Percentiles rank a stretch among this genome's conserved stretches.
Evolutionary conservation across 2,888 invertebrate species (phyloP).

Genomic region (Drosophila mettleri): DNA sequence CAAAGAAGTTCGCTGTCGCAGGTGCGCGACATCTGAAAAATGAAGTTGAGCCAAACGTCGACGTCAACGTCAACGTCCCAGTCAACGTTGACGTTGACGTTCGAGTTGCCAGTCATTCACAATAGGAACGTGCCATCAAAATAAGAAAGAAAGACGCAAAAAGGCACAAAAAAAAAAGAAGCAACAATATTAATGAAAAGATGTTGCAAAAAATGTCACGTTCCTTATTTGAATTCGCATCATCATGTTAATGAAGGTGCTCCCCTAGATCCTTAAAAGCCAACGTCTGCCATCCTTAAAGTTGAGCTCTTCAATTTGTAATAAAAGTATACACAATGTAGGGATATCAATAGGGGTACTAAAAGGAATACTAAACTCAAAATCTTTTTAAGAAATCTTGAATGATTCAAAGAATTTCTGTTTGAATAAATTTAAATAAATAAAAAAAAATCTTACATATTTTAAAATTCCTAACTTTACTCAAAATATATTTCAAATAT

Average conservation of each 20-base stretch:
- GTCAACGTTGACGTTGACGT: conserved; percentile 63
- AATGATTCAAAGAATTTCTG: not conserved
- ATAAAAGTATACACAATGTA: not conserved
- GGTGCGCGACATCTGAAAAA: conserved; percentile 76
- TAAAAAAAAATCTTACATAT: no score
- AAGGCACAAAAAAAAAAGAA: not conserved
- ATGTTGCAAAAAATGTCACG: conserved; percentile 76
- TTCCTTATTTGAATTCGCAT: conserved; percentile 70
- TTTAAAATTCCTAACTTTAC: no score
- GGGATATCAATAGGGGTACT: not conserved
- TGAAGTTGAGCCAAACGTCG: conserved; percentile 59
- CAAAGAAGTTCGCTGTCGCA: conserved; percentile 48
- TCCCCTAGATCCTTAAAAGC: not conserved
- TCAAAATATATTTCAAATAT: no score
- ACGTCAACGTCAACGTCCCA: conserved; percentile 37
- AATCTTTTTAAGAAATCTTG: not conserved
- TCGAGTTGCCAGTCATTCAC: conserved; percentile 57
- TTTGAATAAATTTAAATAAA: not conserved
- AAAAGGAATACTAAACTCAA: not conserved
- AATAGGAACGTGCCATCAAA: conserved; percentile 48
- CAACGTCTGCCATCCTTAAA: conserved; percentile 6
- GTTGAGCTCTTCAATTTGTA: not conserved
- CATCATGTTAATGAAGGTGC: conserved; percentile 58
- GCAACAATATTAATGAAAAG: conserved; percentile 75
- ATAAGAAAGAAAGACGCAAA: conserved; percentile 5